These are phyloP conservation scores for Moxostoma hubbsi DNA, from an alignment of 2,797 vertebrate genomes.

Conservation along the genomic window DNA sequence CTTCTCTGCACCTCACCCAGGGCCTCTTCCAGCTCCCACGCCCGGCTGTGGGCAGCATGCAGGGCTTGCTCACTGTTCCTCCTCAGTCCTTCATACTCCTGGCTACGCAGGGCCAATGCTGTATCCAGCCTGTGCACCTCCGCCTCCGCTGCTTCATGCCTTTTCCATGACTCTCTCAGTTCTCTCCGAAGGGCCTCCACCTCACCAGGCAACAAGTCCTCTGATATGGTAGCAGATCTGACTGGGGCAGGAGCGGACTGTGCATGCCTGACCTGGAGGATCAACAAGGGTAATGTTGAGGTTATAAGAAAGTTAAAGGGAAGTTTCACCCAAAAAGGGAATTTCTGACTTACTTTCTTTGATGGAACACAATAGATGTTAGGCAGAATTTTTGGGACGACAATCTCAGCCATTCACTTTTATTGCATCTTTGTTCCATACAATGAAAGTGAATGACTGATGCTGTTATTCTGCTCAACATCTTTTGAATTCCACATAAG, in stretches of 20 bases:
- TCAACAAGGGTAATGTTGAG: not conserved
- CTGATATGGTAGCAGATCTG: slow-evolving; percentile 17
- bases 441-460: too few relatives aligned
- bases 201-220: slow-evolving; percentile 65
- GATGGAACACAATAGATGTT: too few relatives aligned
- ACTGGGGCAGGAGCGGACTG: slow-evolving; percentile 28
- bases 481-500: too few relatives aligned
- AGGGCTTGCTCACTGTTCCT: slow-evolving; percentile 75
- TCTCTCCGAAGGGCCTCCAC: slow-evolving; percentile 77
- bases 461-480: too few relatives aligned
- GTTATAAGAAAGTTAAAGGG: not conserved
- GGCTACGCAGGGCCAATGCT: slow-evolving; percentile 73
- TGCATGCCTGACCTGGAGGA: slow-evolving; percentile 28
- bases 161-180: slow-evolving; percentile 69
- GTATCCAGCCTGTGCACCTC: slow-evolving; percentile 77
- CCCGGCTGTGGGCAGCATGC: slow-evolving; percentile 78
- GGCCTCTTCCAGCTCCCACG: slow-evolving; percentile 83
- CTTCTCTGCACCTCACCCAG: slow-evolving; percentile 85
- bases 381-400: too few relatives aligned
- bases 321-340: too few relatives aligned
- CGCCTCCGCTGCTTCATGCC: slow-evolving; percentile 74
- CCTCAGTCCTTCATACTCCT: slow-evolving; percentile 75
- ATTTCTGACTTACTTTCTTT: too few relatives aligned
- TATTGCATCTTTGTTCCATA: too few relatives aligned
- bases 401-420: too few relatives aligned